Conservation (phyloP, 2,888 invertebrate species). For the Drosophila kuntzei region DNA sequence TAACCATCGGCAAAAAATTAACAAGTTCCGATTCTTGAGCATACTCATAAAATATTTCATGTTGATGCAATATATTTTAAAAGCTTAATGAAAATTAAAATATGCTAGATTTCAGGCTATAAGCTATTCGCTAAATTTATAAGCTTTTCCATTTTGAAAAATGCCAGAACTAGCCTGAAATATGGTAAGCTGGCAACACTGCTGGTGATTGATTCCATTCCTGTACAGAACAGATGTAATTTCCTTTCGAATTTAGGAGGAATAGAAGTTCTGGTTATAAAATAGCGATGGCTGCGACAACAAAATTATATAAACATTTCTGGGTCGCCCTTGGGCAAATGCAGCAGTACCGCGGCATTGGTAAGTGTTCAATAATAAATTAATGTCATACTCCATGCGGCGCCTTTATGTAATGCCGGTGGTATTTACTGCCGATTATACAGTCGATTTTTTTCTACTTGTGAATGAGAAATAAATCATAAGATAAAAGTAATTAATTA, state of each 20-base stretch:
- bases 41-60: too few relatives aligned
- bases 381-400: constrained; percentile 4
- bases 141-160: too few relatives aligned
- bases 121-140: too few relatives aligned
- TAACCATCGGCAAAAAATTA: too few relatives aligned
- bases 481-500: not conserved
- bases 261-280: constrained; percentile 22
- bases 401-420: constrained; percentile 61
- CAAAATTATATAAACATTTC: constrained; percentile 56
- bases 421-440: not conserved
- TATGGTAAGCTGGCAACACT: too few relatives aligned
- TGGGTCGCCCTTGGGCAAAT: constrained; percentile 51
- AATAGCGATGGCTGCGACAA: constrained; percentile 61
- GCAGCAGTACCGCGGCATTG: constrained; percentile 54
- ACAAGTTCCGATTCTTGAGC: too few relatives aligned
- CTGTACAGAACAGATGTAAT: constrained; percentile 34
- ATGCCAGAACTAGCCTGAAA: too few relatives aligned
- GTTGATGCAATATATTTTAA: too few relatives aligned
- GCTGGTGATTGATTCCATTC: not conserved
- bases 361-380: constrained; percentile 27
- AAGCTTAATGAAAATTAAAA: too few relatives aligned
- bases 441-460: not conserved
- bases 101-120: too few relatives aligned
- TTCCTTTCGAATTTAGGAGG: constrained; percentile 1
- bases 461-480: not conserved